Conservation (phyloP, 2,888 invertebrate species). For the Drosophila dives region DNA sequence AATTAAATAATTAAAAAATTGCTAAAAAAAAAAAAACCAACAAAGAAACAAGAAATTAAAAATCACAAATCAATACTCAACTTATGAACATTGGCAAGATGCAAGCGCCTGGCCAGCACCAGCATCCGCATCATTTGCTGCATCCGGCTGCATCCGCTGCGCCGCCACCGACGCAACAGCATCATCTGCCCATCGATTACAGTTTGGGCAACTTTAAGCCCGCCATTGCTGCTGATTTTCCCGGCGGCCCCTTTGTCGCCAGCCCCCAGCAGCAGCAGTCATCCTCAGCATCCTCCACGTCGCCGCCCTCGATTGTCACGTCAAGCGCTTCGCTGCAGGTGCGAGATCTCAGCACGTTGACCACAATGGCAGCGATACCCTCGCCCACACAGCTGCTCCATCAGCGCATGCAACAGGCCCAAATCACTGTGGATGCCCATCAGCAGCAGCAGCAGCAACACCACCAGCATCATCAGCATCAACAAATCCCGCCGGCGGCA, state of each 20-base stretch:
- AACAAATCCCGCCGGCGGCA: constrained; percentile 69
- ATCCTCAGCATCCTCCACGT: constrained; percentile 46
- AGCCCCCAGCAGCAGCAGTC: constrained; percentile 61
- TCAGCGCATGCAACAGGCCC: constrained; percentile 75
- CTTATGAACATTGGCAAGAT: constrained; percentile 81
- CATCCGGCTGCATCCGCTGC: constrained; percentile 59
- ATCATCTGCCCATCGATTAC: constrained; percentile 83
- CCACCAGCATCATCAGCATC: constrained; percentile 54
- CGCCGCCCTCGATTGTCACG: constrained; percentile 52
- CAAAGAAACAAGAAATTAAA: constrained; percentile 5
- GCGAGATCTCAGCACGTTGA: constrained; percentile 81
- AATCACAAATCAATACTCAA: constrained; percentile 6
- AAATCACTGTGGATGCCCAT: constrained; percentile 66
- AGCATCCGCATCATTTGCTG: constrained; percentile 70
- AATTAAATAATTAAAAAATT: constrained; percentile 8
- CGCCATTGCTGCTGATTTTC: constrained; percentile 81
- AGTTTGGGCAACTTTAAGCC: constrained; percentile 83
- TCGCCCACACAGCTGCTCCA: constrained; percentile 81
- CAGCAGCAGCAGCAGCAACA: constrained; percentile 62
- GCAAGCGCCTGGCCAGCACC: constrained; percentile 66
- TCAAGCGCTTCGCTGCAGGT: constrained; percentile 74
- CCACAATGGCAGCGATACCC: constrained; percentile 79
- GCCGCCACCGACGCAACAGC: constrained; percentile 67
- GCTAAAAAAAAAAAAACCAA: not conserved
- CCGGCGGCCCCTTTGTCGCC: constrained; percentile 76